A percentile compares a stretch with the other conserved stretches of the same genome.
Conservation (phyloP, 2,113 vertebrate genomes). For the Hemicordylus capensis region DNA sequence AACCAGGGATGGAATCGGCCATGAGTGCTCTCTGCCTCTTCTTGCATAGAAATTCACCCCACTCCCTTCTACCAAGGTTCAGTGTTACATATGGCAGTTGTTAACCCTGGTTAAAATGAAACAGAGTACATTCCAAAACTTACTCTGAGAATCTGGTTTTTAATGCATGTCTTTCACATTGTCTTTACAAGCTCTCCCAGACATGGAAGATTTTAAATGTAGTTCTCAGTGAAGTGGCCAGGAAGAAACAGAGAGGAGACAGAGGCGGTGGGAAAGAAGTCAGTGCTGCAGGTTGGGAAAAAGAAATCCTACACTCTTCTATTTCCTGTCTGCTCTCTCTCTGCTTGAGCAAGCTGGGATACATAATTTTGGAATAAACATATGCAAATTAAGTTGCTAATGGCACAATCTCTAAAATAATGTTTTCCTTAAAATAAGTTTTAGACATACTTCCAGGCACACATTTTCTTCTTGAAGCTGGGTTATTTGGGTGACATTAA, state of each 20-base stretch:
- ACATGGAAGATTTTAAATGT: neutral
- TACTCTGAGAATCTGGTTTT: neutral
- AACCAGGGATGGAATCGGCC: neutral
- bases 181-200: neutral
- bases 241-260: too few relatives aligned
- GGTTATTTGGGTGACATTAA: conserved; percentile 60
- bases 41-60: neutral
- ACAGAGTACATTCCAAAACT: neutral
- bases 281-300: too few relatives aligned
- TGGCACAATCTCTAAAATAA: neutral
- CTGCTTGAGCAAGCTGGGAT: neutral
- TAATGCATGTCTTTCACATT: neutral
- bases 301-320: neutral
- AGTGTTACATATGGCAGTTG: neutral
- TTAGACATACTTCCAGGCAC: conserved; percentile 75
- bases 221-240: neutral
- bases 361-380: neutral
- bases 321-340: neutral
- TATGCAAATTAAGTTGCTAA: neutral
- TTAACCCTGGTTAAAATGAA: neutral
- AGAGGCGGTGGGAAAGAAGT: too few relatives aligned
- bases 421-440: neutral
- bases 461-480: conserved; percentile 79
- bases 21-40: neutral
- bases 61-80: neutral